Evolutionary conservation across 2,113 vertebrate species (phyloP).

Genomic region (Manacus vitellinus): DNA sequence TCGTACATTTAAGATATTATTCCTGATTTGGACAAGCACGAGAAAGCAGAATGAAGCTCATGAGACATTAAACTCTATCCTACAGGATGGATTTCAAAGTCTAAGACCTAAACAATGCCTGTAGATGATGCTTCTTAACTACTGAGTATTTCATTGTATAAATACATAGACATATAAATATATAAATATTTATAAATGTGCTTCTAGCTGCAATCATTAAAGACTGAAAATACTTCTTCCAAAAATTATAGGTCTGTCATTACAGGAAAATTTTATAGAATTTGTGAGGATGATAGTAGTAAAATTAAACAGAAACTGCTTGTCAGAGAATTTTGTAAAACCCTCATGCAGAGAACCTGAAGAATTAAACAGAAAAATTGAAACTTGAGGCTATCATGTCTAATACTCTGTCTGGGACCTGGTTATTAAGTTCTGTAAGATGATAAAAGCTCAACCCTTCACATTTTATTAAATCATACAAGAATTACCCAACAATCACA

Average conservation of each 20-base stretch:
- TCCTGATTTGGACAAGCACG: neutral
- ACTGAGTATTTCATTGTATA: neutral
- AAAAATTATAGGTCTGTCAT: neutral
- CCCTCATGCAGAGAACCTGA: neutral
- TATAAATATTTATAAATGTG: neutral
- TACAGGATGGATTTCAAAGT: neutral
- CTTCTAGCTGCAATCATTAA: neutral
- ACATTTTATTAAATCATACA: constrained; percentile 19
- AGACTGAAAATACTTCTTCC: neutral
- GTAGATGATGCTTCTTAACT: neutral
- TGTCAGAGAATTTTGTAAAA: constrained; percentile 13
- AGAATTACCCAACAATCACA: neutral
- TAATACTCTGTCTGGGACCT: neutral
- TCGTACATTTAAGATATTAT: neutral
- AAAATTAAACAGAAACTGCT: neutral
- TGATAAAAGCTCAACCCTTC: neutral
- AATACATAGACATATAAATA: neutral
- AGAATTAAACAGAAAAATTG: constrained; percentile 17
- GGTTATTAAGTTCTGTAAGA: constrained; percentile 18
- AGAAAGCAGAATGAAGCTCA: neutral
- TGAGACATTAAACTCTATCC: neutral
- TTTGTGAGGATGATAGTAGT: neutral
- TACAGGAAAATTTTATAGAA: neutral
- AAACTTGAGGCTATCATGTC: neutral
- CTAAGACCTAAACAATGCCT: neutral